Evolutionary conservation across 1,140 invertebrate genomes (phyloP).

Genomic region (Samia ricini): DNA sequence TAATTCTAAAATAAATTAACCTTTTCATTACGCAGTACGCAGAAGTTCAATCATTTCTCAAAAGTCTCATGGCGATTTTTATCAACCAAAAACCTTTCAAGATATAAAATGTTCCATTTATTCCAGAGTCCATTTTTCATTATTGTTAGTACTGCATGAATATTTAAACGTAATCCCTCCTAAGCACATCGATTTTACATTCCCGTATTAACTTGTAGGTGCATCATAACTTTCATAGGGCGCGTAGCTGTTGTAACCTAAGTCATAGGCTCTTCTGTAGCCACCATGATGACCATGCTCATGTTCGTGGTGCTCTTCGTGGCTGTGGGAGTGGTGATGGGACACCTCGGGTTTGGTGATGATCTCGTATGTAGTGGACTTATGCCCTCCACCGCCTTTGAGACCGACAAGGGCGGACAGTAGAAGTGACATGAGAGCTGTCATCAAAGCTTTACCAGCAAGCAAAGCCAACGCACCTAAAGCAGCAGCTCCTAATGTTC

Average conservation of each 20-base stretch:
- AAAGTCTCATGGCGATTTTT: too few relatives aligned
- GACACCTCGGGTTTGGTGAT: slow-evolving; percentile 88
- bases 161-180: too few relatives aligned
- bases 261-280: slow-evolving; percentile 74
- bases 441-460: slow-evolving; percentile 90
- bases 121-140: too few relatives aligned
- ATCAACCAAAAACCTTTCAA: too few relatives aligned
- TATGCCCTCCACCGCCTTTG: slow-evolving; percentile 81
- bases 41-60: not conserved
- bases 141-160: too few relatives aligned
- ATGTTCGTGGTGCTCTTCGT: slow-evolving; percentile 79
- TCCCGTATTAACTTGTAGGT: slow-evolving; percentile 22
- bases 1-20: not conserved
- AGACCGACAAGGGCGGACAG: slow-evolving; percentile 86
- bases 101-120: too few relatives aligned
- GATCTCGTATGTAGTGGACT: slow-evolving; percentile 89
- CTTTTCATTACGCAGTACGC: not conserved
- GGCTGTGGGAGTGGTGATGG: slow-evolving; percentile 82
- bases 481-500: slow-evolving; percentile 84
- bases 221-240: slow-evolving; percentile 68
- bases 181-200: too few relatives aligned
- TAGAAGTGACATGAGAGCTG: slow-evolving; percentile 86
- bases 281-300: slow-evolving; percentile 67
- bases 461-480: slow-evolving; percentile 86
- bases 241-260: slow-evolving; percentile 60